Evolutionary conservation across 37 sponge, comb jelly and placozoan genomes (phyloP), one percentile per base, ranked within the genome.

Genomic region (Chondrosia reniformis): DNA sequence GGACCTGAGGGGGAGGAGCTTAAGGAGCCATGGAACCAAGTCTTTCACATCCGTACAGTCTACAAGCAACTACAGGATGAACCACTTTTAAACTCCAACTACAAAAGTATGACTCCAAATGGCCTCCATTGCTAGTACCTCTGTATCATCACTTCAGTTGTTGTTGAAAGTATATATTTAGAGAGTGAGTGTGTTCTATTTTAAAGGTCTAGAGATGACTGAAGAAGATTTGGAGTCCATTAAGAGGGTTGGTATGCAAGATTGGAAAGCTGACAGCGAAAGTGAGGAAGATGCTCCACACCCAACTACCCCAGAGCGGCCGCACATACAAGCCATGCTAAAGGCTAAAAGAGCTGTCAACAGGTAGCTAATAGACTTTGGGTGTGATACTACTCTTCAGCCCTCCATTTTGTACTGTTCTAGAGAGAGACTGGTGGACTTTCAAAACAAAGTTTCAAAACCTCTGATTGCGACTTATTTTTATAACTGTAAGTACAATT

Each of bases 381-480:
- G 32, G 67, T 12, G 9, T 66, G 67, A 36, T 17, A 19, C 15
- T 49, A 19, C 15, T 49, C 15, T 19, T 49, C 15, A 19, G 54
- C 15, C 15, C 15, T 49, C 12, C 15, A 49, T 17, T 49, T 28
- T 56, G 7, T 56, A 6, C 58, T 56, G 58, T 28, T 56, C 44
- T 69, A 69, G 72, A 61, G 79, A 79, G 33, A 59, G 76, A 76
- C 72, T 81, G 66, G 87, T 81, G 71, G 65, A 73, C 15, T 81
- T 86, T 43, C 92, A 91, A 45, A 54, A 25, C n/a, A 81, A 86
- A 38, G 79, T 86, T 24, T 84, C 92, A 34, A 76, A 56, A 52
- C 87, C 85, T 45, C 79, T 91, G 41, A 38, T 91, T 39, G 87
- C 88, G 33, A 55, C 84, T 46, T 84, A 91, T 79, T 91, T 91